phyloP scores from a whole-genome alignment of 2,888 invertebrate genomes.

The Andricus quercusramuli region DNA sequence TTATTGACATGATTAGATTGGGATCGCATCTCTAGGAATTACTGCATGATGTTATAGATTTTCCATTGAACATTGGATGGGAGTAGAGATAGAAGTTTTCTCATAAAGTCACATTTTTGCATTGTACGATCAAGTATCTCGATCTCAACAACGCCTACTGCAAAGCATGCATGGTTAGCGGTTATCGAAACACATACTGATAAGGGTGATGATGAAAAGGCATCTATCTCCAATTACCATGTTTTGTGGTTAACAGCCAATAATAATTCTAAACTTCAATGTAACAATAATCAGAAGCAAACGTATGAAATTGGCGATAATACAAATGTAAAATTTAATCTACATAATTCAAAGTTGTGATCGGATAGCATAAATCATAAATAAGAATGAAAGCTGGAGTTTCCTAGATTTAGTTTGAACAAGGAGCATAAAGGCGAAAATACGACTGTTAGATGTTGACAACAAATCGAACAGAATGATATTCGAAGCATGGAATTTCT shows the following conservation, averaged over 20 bases:
- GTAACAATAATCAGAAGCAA: neutral
- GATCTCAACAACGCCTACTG: constrained; percentile 2
- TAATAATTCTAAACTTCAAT: neutral
- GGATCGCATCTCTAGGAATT: neutral
- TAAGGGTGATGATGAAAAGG: neutral
- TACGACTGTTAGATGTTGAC: too few relatives aligned
- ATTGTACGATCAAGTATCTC: neutral
- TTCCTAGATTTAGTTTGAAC: too few relatives aligned
- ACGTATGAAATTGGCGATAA: neutral
- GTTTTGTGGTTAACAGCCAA: neutral
- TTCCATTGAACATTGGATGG: neutral
- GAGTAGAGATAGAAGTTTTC: neutral
- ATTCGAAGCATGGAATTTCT: too few relatives aligned
- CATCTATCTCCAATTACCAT: neutral
- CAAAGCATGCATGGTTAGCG: neutral
- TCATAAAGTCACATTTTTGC: neutral
- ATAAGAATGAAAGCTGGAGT: too few relatives aligned
- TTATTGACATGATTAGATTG: neutral
- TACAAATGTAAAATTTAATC: too few relatives aligned
- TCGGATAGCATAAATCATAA: too few relatives aligned
- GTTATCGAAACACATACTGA: neutral
- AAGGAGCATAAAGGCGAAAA: too few relatives aligned
- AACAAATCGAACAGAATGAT: too few relatives aligned
- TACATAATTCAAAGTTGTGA: too few relatives aligned
- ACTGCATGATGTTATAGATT: neutral